Base-by-base conservation (phyloP, 1,140 invertebrate genomes). In the Pararge aegeria region DNA sequence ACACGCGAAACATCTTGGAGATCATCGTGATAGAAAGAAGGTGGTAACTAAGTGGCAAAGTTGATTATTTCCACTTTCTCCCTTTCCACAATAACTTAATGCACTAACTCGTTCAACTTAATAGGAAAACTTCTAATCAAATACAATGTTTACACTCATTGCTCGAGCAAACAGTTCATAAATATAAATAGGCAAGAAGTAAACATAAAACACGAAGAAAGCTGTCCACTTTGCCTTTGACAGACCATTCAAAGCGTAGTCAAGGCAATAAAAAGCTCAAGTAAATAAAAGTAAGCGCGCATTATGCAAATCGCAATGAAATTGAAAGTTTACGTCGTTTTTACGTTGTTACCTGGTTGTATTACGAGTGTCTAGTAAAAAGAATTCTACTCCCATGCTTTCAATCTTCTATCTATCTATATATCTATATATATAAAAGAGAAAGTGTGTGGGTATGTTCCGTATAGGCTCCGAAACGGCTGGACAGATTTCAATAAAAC, bases 261-360 rank as follows among this genome's bases (percentile, higher is more conserved):
- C 58, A 54, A 48, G 27, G 2, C 24, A 44, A 54, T 61, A 61
- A 61, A 61, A 61, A 54, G 27, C 13, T 49, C 44, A 37, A 37
- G 42, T 55, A 49, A 49, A 50, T 55, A 55, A 55, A 61, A 61
- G 51, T 55, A 24, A 61, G 49, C 53, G 51, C 38, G 27, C 27
- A 53, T 53, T 61, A 61, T 61, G 59, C 34, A 49, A 61, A 61
- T 61, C 24, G 42, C 48, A 49, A 34, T 19, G 55, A 56, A 56
- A 49, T 44, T 5, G 55, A 48, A 56, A 56, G 55, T n/a, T 56
- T 56, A 37, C 37, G 18, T 56, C 42, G 55, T 49, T 38, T 48
- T 56, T 29, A 24, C 46, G 21, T 27, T 12, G 13, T n/a, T n/a
- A n/a, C n/a, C 15, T 51, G 18, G 16, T 34, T 34, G 30, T 34